Evolutionary conservation across 2,888 invertebrate genomes (phyloP), one percentile per base, ranked within the genome.

Genomic region (Tolmerus cingulatus): DNA sequence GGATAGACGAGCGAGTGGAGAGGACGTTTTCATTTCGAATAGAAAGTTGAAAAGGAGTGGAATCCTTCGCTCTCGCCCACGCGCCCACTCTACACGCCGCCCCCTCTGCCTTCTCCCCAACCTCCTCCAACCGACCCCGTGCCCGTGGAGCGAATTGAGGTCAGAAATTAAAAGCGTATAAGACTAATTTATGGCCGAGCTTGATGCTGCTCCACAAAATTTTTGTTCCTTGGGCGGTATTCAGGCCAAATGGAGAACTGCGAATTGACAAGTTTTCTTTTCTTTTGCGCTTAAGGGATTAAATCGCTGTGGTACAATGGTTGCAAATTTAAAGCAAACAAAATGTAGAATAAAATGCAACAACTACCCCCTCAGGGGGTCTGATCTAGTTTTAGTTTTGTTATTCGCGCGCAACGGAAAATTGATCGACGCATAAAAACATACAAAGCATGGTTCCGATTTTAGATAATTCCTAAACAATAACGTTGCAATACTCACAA

Each of bases 141-240:
- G 19, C 66, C 23, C 66, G 23, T 66, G 19, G 19, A 43, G 5
- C 23, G 78, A 78, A 78, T 78, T 43, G 78, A 43, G 78, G 78
- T 19, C 78, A 78, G 37, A 78, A 78, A 78, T 78, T 78, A 40
- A 78, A 78, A 78, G 40, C 78, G 66, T 66, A 66, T 66, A 66
- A 66, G 66, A 66, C 66, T 66, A 66, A 66, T 66, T 66, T 66
- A 66, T 66, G 66, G 66, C 66, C 19, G 66, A 66, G 66, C 66
- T 66, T 66, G 66, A 66, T 66, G n/a, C 76, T 76, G 76, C 37
- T 34, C 76, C n/a, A 34, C 8, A 37, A 76, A 37, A 74, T 34
- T 37, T 34, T 3, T 76, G 76, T 76, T 66, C 66, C 66, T 66
- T 27, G 66, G 66, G 23, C 66, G 66, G 27, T 23, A 66, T 66